Evolutionary conservation across 2,888 invertebrate genomes (phyloP).

Genomic region (Calameuta pallipes): DNA sequence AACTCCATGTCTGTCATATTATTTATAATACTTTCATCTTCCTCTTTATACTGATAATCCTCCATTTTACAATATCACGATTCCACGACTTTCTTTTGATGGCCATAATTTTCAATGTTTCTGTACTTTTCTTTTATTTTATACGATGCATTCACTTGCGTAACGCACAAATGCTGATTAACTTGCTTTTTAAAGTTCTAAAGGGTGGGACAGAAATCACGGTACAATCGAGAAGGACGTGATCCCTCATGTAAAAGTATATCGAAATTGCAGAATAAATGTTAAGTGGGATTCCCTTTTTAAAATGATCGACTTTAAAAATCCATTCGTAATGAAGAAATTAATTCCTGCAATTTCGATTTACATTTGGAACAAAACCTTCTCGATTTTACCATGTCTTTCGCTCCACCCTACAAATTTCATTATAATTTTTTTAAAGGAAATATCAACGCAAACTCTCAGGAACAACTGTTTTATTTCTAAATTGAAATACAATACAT

Average conservation of each 20-base stretch:
- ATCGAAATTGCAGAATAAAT: too few species aligned
- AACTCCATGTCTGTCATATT: neutral
- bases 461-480: conserved; percentile 32
- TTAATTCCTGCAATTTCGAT: too few species aligned
- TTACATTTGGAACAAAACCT: too few species aligned
- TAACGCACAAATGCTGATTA: neutral
- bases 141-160: neutral
- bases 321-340: too few species aligned
- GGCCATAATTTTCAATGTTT: neutral
- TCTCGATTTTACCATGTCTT: too few species aligned
- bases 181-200: neutral
- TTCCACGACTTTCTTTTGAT: neutral
- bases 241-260: too few species aligned
- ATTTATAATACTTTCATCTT: conserved; percentile 9
- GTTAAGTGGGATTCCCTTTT: too few species aligned
- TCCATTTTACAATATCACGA: conserved; percentile 3
- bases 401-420: neutral
- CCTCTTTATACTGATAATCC: conserved; percentile 6
- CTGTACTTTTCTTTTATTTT: neutral
- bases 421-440: neutral
- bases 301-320: too few species aligned
- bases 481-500: conserved; percentile 40
- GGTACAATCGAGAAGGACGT: too few species aligned
- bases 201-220: too few species aligned
- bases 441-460: neutral